A percentile compares a stretch with the other conserved stretches of the same genome.
phyloP scores from a whole-genome alignment of 2,797 vertebrate genomes.

The Crypturellus tataupa region DNA sequence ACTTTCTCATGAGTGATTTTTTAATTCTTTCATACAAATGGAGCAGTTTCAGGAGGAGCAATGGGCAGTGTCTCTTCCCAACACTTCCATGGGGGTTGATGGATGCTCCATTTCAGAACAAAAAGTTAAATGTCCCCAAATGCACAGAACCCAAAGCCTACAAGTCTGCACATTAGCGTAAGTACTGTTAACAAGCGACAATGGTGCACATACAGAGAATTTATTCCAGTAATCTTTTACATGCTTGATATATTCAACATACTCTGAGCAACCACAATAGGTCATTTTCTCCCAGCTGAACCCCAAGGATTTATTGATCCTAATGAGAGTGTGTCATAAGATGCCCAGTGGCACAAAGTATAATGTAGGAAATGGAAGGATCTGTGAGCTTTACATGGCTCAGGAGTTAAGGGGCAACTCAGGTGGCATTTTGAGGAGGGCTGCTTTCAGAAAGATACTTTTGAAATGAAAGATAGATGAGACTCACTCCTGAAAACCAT shows the following conservation, averaged over 20 bases:
- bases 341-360: neutral
- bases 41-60: neutral
- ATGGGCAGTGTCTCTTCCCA: neutral
- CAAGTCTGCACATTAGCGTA: rapidly evolving
- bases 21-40: neutral
- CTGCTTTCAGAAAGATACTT: neutral
- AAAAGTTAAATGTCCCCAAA: neutral
- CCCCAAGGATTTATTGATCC: neutral
- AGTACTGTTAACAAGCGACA: too few species aligned
- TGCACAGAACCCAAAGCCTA: neutral
- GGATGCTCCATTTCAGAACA: neutral
- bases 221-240: neutral
- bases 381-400: neutral
- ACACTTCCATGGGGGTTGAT: neutral
- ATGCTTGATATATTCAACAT: rapidly evolving
- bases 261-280: too few species aligned
- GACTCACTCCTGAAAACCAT: neutral
- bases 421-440: neutral
- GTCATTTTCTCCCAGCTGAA: neutral
- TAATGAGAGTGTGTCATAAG: neutral
- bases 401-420: neutral
- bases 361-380: neutral
- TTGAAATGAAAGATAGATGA: neutral
- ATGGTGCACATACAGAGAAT: rapidly evolving
- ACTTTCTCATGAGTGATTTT: neutral